Evolutionary conservation across 1,140 invertebrate genomes (phyloP), one percentile per base, ranked within the genome.

Genomic region (Heliconius congener): DNA sequence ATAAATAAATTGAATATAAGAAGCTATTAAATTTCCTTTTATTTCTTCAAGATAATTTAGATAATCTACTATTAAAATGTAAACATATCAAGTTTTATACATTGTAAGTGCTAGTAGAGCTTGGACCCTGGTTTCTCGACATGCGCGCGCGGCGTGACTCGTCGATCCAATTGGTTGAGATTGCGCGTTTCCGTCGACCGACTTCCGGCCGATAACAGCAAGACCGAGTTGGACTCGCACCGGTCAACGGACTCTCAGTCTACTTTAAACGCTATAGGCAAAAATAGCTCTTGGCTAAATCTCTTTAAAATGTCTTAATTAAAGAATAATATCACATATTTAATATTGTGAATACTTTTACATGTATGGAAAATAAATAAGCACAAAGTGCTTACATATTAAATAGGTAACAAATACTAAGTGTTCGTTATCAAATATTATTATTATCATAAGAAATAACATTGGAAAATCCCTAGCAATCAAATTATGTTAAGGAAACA

Each of bases 101-200:
- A 30, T 16, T 55, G 50, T 23, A 75, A 71, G 71, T n/a, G 73
- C 42, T 76, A 71, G 74, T 39, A 76, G 71, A 76, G 74, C 74
- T 76, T 76, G 39, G 76, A 30, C 60, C 60, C 60, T 66, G 23
- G 60, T n/a, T 66, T 50, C 34, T 83, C 77, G 78, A 9, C 91
- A 92, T 90, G 91, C 83, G 88, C 87, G 82, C 78, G 78, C 86
- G 81, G 90, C 92, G 89, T 93, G 91, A 92, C 90, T 87, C 78
- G 78, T 79, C 83, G 84, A 86, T 87, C 92, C 92, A 94, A 94
- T 94, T 94, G 92, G 91, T 88, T 81, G 91, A 94, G 91, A 94
- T 94, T 94, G 92, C 91, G 89, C 84, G 84, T 85, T 94, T 94
- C 92, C 92, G 92, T 80, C 86, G 86, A 73, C 73, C 80, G 82